phyloP scores from a whole-genome alignment of 1,140 invertebrate species.

The Conus betulinus region DNA sequence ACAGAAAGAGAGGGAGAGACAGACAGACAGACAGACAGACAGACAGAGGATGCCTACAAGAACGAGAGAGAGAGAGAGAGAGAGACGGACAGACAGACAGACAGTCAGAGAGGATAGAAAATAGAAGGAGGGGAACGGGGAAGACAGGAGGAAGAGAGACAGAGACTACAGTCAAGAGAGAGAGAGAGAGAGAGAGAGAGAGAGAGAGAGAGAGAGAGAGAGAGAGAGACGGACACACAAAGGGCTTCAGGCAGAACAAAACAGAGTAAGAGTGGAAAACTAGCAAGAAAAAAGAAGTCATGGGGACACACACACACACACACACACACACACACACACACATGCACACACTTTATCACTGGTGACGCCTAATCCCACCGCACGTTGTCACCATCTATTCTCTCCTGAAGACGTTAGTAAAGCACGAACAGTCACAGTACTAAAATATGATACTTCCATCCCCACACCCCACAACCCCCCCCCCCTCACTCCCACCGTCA shows the following conservation, averaged over 20 bases:
- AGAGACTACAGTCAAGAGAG: neutral
- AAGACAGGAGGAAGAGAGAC: neutral
- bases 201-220: neutral
- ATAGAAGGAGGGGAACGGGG: too few relatives aligned
- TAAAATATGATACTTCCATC: neutral
- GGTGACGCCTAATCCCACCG: too few relatives aligned
- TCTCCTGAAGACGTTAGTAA: too few relatives aligned
- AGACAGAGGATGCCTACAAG: neutral
- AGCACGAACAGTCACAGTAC: too few relatives aligned
- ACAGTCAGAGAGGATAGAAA: too few relatives aligned
- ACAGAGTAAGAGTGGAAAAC: neutral
- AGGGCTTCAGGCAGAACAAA: too few relatives aligned
- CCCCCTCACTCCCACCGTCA: too few relatives aligned
- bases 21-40: neutral
- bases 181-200: constrained; percentile 26
- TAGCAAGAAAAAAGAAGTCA: neutral
- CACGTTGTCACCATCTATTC: too few relatives aligned
- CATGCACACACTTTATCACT: neutral
- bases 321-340: neutral
- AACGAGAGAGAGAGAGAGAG: neutral
- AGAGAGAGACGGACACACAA: neutral
- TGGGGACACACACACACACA: neutral
- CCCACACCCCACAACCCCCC: too few relatives aligned
- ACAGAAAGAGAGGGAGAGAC: too few relatives aligned
- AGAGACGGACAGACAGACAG: too few relatives aligned